phyloP scores from a whole-genome alignment of 2,797 vertebrate genomes.

The Galaxias olidus region DNA sequence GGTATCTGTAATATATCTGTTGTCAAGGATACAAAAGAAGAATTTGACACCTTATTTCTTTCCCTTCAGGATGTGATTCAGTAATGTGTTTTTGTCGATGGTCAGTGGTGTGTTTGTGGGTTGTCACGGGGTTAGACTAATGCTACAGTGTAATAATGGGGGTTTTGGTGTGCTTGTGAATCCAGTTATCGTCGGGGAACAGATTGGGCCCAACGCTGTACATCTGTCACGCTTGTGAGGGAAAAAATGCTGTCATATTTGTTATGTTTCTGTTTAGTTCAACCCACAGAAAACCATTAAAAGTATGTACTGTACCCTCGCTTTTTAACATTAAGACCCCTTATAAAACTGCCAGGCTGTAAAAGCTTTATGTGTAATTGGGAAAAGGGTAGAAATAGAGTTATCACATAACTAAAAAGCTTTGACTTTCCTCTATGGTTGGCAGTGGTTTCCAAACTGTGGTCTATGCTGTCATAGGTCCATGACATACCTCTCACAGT shows the following conservation, averaged over 20 bases:
- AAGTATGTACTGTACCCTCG: not conserved
- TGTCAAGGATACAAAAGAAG: conserved; percentile 8
- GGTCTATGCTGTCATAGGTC: conserved; percentile 29
- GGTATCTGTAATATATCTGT: conserved; percentile 24
- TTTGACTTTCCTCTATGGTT: conserved; percentile 26
- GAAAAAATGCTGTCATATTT: conserved; percentile 8
- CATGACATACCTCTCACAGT: conserved; percentile 44
- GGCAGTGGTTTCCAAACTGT: conserved; percentile 49
- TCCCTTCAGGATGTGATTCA: conserved; percentile 16
- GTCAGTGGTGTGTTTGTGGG: not conserved
- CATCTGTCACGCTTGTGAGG: conserved; percentile 18
- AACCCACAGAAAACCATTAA: not conserved
- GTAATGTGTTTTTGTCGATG: conserved; percentile 10
- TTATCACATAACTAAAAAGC: conserved; percentile 41
- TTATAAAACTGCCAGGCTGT: conserved; percentile 26
- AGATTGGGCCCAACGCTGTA: not conserved
- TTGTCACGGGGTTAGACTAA: not conserved
- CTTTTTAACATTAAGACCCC: conserved; percentile 28
- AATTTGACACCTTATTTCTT: conserved; percentile 1
- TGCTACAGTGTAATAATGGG: not conserved
- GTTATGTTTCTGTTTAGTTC: conserved; percentile 10
- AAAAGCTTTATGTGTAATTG: conserved; percentile 33
- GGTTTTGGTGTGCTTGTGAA: not conserved
- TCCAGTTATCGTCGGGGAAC: conserved; percentile 4
- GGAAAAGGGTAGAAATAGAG: conserved; percentile 51